Evolutionary conservation across 2,797 vertebrate genomes (phyloP).

Genomic region (Sebastes iracundus): DNA sequence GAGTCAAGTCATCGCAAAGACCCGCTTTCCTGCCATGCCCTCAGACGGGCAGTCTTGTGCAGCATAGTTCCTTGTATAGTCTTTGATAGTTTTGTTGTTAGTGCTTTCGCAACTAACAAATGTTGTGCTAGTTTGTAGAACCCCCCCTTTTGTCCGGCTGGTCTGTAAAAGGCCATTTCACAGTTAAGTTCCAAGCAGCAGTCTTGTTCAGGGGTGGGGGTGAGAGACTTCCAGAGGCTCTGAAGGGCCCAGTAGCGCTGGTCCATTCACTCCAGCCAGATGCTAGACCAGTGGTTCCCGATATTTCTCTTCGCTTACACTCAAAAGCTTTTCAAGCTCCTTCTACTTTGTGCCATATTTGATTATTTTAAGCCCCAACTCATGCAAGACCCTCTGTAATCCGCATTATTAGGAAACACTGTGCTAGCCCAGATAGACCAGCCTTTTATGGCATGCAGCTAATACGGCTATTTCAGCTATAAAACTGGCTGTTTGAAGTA

Average conservation of each 20-base stretch:
- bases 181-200: slow-evolving; percentile 79
- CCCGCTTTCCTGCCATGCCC: slow-evolving; percentile 56
- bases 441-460: slow-evolving; percentile 77
- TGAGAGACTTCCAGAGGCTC: slow-evolving; percentile 70
- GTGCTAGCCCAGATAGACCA: slow-evolving; percentile 69
- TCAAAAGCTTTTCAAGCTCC: slow-evolving; percentile 55
- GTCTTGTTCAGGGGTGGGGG: slow-evolving; percentile 62
- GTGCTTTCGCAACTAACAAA: slow-evolving; percentile 70
- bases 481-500: slow-evolving; percentile 69
- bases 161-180: slow-evolving; percentile 81
- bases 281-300: slow-evolving; percentile 72
- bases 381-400: slow-evolving; percentile 66
- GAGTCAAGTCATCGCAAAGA: slow-evolving; percentile 56
- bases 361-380: slow-evolving; percentile 68
- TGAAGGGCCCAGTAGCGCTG: slow-evolving; percentile 60
- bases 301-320: slow-evolving; percentile 42
- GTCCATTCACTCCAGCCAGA: slow-evolving; percentile 75
- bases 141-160: slow-evolving; percentile 66
- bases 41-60: slow-evolving; percentile 69
- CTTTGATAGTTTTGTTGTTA: slow-evolving; percentile 78
- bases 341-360: slow-evolving; percentile 50
- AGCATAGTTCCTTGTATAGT: slow-evolving; percentile 78
- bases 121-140: slow-evolving; percentile 80
- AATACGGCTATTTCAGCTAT: slow-evolving; percentile 76
- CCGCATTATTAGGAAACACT: slow-evolving; percentile 73